Evolutionary conservation across 1,140 invertebrate species (phyloP), one percentile per base, ranked within the genome.

Genomic region (Drosophila gunungcola): DNA sequence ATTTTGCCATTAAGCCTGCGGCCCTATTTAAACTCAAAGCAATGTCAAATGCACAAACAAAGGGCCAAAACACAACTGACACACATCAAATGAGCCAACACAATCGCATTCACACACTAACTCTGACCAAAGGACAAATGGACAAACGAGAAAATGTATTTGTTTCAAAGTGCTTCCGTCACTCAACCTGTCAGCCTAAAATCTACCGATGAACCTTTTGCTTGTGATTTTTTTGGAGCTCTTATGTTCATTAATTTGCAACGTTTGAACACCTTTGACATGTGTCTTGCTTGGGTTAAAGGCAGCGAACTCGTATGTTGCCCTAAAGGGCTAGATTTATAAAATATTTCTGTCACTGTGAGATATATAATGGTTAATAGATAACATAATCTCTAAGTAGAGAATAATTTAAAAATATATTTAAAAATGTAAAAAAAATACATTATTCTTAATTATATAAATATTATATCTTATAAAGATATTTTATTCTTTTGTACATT

Each of bases 241-340:
- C 52, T 73, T 73, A 80, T 79, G 69, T 63, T 46, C 45, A 61
- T 58, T 80, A 80, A 80, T 75, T 80, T 70, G 49, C 63, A 48
- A 55, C 51, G 36, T 77, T 78, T 58, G 42, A 55, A 29, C 63
- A 36, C 39, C 45, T 67, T 60, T 80, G 78, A 80, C 70, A 80
- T 80, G 63, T 80, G 78, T 80, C 63, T 53, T 39, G 49, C 72
- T 61, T 56, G 58, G 78, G 60, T 79, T 64, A 80, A 70, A 80
- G 52, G 38, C 43, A 32, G 9, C n/a, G 3, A 16, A 25, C 16
- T 45, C 21, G n/a, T 68, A 25, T n/a, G 53, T 13, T 58, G 27
- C 16, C 54, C 29, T 10, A 34, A 63, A 60, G 60, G 60, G 27
- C 58, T 25, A 21, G 2, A 10, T 16, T 5, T 9, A 1, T 3